Base-by-base conservation (phyloP, 1,140 invertebrate genomes). In the Lethrus apterus region DNA sequence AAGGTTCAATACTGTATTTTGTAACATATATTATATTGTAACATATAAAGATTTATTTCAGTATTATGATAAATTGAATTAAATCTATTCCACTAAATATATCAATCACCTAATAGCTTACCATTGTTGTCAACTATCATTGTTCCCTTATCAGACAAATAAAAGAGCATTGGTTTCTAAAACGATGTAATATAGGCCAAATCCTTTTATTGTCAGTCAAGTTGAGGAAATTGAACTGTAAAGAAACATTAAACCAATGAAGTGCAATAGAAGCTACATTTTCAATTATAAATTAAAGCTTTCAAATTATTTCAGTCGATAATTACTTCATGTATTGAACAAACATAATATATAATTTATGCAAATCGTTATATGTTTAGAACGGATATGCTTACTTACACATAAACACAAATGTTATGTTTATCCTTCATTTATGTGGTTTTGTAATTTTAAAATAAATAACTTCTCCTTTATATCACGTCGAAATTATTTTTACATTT, bases 91-190 rank as follows among this genome's bases (percentile, higher is more conserved):
- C 19, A 36, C 23, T 20, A 36, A 36, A 20, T 20, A 21, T 36
- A 36, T 20, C 34, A 36, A 36, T 36, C 34, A 20, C 34, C 23
- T 36, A 36, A 36, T 17, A 20, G 18, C 15, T 19, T 36, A 17
- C 34, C 17, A 36, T 36, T 36, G 34, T 36, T 36, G 19, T 15
- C 34, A 21, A 21, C 34, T 5, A 20, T 36, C 34, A 20, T 36
- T 36, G 34, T 36, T 36, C 34, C 34, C 34, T 36, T 36, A 36
- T 36, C 34, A 36, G 17, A 20, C 34, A 36, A 36, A 36, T 36
- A 36, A 36, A 36, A 36, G 34, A 36, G 34, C 15, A 8, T 8
- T n/a, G 34, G 34, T 36, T 36, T 36, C 34, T 36, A 11, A 17
- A 7, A 9, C 34, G 34, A 9, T 17, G 15, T 17, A 20, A 11